Conservation (phyloP, 92 coral and sea anemone genomes). For the Metridium senile region DNA sequence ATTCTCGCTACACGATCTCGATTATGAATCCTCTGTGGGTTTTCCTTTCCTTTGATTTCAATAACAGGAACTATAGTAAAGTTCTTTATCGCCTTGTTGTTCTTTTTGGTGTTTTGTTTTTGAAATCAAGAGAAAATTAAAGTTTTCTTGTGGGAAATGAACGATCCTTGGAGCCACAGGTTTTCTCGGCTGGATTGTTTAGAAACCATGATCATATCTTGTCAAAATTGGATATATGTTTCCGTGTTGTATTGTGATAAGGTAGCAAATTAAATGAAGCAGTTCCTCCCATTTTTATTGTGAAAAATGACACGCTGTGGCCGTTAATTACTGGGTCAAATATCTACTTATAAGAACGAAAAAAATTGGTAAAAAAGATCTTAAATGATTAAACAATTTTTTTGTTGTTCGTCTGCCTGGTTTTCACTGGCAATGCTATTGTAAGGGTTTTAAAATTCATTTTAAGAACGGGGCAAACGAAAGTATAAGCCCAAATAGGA, state of each 20-base stretch:
- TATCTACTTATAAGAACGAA: background rate
- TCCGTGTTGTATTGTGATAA: constrained; percentile 9
- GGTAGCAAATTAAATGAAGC: background rate
- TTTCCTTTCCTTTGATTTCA: constrained; percentile 24
- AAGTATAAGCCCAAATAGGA: no score
- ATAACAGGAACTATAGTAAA: constrained; percentile 15
- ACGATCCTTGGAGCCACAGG: constrained; percentile 6
- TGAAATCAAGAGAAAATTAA: background rate
- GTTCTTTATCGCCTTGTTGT: constrained; percentile 24
- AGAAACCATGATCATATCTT: constrained; percentile 18
- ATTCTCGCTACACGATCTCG: background rate
- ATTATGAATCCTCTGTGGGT: constrained; percentile 4
- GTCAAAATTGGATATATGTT: constrained; percentile 25
- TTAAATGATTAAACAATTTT: background rate
- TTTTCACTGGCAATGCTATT: no score
- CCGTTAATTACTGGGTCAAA: background rate
- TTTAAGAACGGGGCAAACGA: no score
- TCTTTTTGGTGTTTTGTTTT: constrained; percentile 18
- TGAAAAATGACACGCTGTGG: background rate
- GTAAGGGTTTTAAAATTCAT: no score
- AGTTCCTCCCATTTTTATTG: constrained; percentile 13
- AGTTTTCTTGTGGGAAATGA: constrained; percentile 8
- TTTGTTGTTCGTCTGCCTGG: no score
- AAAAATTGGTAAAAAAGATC: background rate
- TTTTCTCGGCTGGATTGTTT: constrained; percentile 2